These are phyloP conservation scores for Ceuthmochares aereus DNA, from an alignment of 2,113 vertebrate species.

Conservation along the genomic window DNA sequence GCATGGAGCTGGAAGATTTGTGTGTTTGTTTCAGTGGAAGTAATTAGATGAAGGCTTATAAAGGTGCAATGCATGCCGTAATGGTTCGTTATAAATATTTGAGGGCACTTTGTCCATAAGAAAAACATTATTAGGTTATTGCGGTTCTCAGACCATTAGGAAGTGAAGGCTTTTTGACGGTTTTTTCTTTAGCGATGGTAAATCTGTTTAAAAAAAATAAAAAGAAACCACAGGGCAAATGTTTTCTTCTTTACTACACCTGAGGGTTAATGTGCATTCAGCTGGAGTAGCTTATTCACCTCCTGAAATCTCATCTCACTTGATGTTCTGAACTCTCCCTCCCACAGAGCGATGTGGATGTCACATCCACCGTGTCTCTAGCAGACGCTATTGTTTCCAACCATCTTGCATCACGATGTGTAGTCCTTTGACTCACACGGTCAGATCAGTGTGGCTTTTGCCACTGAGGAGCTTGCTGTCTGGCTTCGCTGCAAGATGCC, in stretches of 20 bases:
- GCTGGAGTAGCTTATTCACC: conserved; percentile 14
- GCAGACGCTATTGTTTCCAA: neutral
- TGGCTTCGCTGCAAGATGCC: neutral
- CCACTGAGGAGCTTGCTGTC: neutral
- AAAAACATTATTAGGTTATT: conserved; percentile 12
- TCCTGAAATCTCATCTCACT: neutral
- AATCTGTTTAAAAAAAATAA: neutral
- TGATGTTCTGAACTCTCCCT: neutral
- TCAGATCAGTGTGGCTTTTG: neutral
- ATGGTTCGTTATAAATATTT: conserved; percentile 40
- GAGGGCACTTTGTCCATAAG: neutral
- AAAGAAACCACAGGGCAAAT: neutral
- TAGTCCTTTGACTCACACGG: neutral
- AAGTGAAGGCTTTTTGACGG: neutral
- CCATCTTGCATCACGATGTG: neutral
- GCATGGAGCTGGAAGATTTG: conserved; percentile 11
- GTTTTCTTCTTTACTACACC: neutral
- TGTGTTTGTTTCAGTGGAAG: conserved; percentile 50
- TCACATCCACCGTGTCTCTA: neutral
- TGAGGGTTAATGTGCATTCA: conserved; percentile 40
- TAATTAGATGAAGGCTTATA: conserved; percentile 55
- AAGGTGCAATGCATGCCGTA: neutral
- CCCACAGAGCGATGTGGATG: neutral
- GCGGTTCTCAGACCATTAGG: neutral
- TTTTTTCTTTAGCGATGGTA: neutral